phyloP scores from a whole-genome alignment of 2,797 vertebrate genomes.

The Schizopygopsis malacanthus region DNA sequence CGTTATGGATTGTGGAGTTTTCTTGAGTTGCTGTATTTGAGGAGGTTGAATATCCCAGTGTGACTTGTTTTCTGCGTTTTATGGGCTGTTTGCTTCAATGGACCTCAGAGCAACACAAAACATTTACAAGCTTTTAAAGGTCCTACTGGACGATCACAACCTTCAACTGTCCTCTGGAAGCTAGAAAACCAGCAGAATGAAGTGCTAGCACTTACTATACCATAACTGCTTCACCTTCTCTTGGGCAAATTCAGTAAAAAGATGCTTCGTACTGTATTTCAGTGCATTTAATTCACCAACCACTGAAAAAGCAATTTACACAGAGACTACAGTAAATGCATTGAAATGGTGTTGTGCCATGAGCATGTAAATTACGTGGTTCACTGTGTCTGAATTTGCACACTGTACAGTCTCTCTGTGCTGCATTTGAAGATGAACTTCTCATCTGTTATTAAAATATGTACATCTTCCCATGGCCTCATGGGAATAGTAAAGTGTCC shows the following conservation, averaged over 20 bases:
- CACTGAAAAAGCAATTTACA: neutral
- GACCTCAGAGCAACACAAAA: slow-evolving; percentile 47
- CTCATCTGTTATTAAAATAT: neutral
- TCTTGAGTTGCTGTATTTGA: neutral
- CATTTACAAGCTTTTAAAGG: slow-evolving; percentile 55
- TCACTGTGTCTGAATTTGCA: neutral
- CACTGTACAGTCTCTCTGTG: neutral
- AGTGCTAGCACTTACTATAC: neutral
- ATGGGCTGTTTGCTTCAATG: slow-evolving; percentile 11
- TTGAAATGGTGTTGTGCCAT: neutral
- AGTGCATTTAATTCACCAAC: neutral
- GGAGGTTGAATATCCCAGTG: slow-evolving; percentile 10
- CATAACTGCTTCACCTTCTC: neutral
- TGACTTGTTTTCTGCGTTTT: slow-evolving; percentile 14
- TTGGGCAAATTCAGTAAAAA: neutral
- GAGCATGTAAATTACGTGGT: neutral
- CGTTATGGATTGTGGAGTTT: slow-evolving; percentile 1
- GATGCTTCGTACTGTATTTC: neutral
- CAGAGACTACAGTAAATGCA: neutral
- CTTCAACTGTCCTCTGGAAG: slow-evolving; percentile 12
- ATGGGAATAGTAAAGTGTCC: neutral
- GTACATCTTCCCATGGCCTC: neutral
- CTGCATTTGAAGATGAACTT: neutral
- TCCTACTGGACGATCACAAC: slow-evolving; percentile 38
- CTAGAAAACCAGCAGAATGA: neutral